Percentiles rank a stretch among this genome's conserved stretches.
Conservation (phyloP, 2,888 invertebrate species). For the Drosophila falleni region DNA sequence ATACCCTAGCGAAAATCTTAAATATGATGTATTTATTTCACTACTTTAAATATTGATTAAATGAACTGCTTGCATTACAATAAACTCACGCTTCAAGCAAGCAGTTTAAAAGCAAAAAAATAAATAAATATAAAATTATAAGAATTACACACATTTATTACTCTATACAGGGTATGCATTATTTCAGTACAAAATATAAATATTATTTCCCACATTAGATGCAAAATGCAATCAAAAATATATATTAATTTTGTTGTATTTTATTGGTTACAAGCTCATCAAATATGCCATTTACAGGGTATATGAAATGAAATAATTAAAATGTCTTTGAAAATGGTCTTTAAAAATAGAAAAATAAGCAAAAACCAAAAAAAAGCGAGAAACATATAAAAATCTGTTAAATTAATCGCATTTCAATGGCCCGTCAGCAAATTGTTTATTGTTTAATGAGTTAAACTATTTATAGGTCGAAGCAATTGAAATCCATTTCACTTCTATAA, state of each 20-base stretch:
- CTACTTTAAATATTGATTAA: no score
- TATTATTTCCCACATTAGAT: no score
- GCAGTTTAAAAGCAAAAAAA: no score
- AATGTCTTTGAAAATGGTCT: conserved; percentile 17
- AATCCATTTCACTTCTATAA: conserved; percentile 16
- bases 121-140: no score
- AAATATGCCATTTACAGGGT: conserved; percentile 7
- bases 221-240: neutral
- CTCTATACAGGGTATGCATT: no score
- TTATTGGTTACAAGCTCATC: neutral
- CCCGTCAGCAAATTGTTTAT: conserved; percentile 47
- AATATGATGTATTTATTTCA: no score
- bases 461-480: conserved; percentile 44
- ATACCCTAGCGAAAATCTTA: neutral
- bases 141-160: no score
- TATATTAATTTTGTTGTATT: neutral
- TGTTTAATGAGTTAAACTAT: conserved; percentile 38
- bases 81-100: no score
- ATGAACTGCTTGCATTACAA: no score
- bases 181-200: no score
- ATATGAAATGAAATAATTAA: conserved; percentile 2
- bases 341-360: conserved; percentile 37
- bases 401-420: conserved; percentile 49
- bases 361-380: neutral
- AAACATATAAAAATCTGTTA: conserved; percentile 34